Conservation (phyloP, 2,888 invertebrate genomes). For the Hypena proboscidalis region DNA sequence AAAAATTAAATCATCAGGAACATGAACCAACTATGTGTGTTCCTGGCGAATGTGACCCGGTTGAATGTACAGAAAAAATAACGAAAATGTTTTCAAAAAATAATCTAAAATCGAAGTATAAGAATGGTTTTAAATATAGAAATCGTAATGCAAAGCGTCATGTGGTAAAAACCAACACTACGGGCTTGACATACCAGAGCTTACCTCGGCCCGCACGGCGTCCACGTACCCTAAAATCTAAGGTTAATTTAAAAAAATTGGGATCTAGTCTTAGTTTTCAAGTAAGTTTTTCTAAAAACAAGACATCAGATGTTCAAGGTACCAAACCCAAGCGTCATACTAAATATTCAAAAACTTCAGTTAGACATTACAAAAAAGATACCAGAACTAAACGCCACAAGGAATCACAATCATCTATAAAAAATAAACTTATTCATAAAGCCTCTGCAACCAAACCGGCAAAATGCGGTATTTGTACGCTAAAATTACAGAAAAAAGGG, state of each 20-base stretch:
- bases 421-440: constrained; percentile 30
- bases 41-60: constrained; percentile 48
- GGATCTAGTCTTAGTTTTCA: constrained; percentile 51
- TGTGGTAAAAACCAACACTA: too few species aligned
- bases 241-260: too few species aligned
- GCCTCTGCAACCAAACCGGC: constrained; percentile 32
- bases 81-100: constrained; percentile 40
- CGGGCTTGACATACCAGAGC: constrained; percentile 30
- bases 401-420: constrained; percentile 27
- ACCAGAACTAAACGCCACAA: constrained; percentile 3
- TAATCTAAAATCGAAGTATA: constrained; percentile 19
- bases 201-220: constrained; percentile 14
- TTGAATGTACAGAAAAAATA: constrained; percentile 48
- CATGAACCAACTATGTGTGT: constrained; percentile 49
- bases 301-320: constrained; percentile 9
- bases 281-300: constrained; percentile 49
- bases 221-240: constrained; percentile 5
- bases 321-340: constrained; percentile 6
- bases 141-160: too few species aligned
- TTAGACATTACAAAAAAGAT: constrained; percentile 15
- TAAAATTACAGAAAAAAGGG: constrained; percentile 44
- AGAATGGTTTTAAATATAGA: constrained; percentile 5
- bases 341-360: constrained; percentile 13
- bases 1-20: constrained; percentile 44
- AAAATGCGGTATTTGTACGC: constrained; percentile 54